Percentiles rank a stretch among this genome's conserved stretches.
Evolutionary conservation across 92 coral and sea anemone genomes (phyloP).

Genomic region (Paragorgia papillata): DNA sequence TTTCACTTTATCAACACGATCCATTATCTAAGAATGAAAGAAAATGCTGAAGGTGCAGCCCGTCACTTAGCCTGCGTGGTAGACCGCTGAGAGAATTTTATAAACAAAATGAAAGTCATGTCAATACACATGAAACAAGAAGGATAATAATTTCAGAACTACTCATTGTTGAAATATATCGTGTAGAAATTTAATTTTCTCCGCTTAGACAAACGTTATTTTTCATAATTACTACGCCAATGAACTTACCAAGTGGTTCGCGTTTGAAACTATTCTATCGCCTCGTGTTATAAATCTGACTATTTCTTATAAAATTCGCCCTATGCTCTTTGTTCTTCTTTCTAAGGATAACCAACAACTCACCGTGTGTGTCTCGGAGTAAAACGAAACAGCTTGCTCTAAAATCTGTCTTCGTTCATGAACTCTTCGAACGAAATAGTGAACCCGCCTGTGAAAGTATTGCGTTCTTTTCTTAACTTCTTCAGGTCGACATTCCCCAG

Average conservation of each 20-base stretch:
- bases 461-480: conserved; percentile 89
- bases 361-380: conserved; percentile 96
- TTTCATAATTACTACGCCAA: not conserved
- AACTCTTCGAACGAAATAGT: conserved; percentile 91
- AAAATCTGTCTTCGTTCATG: conserved; percentile 86
- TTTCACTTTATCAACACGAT: conserved; percentile 89
- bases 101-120: too few relatives aligned
- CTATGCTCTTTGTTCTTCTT: too few relatives aligned
- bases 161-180: too few relatives aligned
- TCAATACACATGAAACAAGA: too few relatives aligned
- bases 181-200: too few relatives aligned
- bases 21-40: conserved; percentile 74
- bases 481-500: conserved; percentile 93
- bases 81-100: too few relatives aligned
- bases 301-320: not conserved
- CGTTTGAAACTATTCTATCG: not conserved
- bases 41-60: conserved; percentile 28
- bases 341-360: too few relatives aligned
- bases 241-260: not conserved
- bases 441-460: conserved; percentile 90
- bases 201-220: too few relatives aligned
- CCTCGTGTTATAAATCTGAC: conserved; percentile 5
- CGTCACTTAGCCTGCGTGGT: too few relatives aligned
- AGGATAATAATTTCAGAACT: too few relatives aligned
- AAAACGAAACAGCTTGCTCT: conserved; percentile 96